These are phyloP conservation scores for Meloidogyne floridensis DNA, from an alignment of 1,140 invertebrate genomes.

Conservation along the genomic window DNA sequence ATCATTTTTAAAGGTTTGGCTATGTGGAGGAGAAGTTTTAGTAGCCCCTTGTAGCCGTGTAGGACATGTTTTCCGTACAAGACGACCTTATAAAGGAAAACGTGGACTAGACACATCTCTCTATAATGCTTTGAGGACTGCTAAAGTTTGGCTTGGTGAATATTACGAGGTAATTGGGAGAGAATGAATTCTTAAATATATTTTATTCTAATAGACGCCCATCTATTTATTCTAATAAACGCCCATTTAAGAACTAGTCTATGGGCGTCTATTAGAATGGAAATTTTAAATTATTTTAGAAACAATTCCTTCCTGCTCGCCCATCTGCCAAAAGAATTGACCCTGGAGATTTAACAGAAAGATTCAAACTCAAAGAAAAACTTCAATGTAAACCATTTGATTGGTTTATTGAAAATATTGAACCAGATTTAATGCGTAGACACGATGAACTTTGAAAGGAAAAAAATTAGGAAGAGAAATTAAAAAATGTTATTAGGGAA, in stretches of 20 bases:
- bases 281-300: conserved; percentile 26
- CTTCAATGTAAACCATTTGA: conserved; percentile 86
- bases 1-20: conserved; percentile 53
- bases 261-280: too few relatives aligned
- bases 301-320: conserved; percentile 41
- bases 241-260: too few relatives aligned
- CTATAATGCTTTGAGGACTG: conserved; percentile 82
- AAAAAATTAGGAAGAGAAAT: not conserved
- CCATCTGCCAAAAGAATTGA: conserved; percentile 58
- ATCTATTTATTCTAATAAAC: not conserved
- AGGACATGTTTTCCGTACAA: conserved; percentile 85
- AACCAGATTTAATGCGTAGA: conserved; percentile 67
- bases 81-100: conserved; percentile 80
- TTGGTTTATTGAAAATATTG: conserved; percentile 91
- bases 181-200: not conserved
- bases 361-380: conserved; percentile 76
- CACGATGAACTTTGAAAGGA: conserved; percentile 27
- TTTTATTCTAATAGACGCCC: conserved; percentile 11
- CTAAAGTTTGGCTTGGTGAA: conserved; percentile 89
- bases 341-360: conserved; percentile 78
- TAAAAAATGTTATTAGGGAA: not conserved
- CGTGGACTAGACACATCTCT: conserved; percentile 81
- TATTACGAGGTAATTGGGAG: conserved; percentile 31
- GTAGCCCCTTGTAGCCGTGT: conserved; percentile 60
- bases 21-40: conserved; percentile 64